Evolutionary conservation across 2,888 invertebrate species (phyloP).

Genomic region (Ectobius pallidus): DNA sequence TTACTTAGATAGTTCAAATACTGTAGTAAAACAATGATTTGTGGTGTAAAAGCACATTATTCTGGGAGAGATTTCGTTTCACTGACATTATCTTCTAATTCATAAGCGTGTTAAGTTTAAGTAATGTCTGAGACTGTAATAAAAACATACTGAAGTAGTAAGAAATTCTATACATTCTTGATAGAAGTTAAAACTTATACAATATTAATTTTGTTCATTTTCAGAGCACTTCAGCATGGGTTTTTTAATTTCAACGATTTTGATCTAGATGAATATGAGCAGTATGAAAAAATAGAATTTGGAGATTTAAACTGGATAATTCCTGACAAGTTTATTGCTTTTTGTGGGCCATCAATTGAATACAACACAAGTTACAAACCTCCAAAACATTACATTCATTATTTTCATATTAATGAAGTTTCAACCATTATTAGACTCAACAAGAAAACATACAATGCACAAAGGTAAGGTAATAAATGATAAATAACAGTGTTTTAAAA

Average conservation of each 20-base stretch:
- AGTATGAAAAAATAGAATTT: constrained; percentile 79
- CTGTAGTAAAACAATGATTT: too few species aligned
- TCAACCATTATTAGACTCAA: constrained; percentile 84
- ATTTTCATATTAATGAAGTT: constrained; percentile 81
- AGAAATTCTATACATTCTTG: too few species aligned
- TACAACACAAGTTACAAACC: constrained; percentile 60
- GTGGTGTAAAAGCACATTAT: too few species aligned
- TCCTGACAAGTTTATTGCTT: constrained; percentile 78
- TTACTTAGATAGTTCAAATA: too few species aligned
- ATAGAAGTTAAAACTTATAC: neutral
- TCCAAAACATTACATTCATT: constrained; percentile 84
- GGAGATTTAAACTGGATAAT: constrained; percentile 88
- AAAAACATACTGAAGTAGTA: too few species aligned
- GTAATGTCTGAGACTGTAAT: too few species aligned
- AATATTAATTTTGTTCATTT: too few species aligned
- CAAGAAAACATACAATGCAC: constrained; percentile 77
- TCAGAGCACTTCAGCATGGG: constrained; percentile 71
- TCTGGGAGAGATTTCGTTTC: too few species aligned
- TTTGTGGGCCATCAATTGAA: constrained; percentile 79
- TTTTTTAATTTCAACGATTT: constrained; percentile 86
- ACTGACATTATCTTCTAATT: too few species aligned
- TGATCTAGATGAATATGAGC: constrained; percentile 81
- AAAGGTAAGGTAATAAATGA: constrained; percentile 49
- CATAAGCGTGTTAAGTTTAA: too few species aligned
- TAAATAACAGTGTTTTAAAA: too few species aligned